These are phyloP conservation scores for Apteryx owenii DNA, from an alignment of 2,113 vertebrate species.

Conservation along the genomic window DNA sequence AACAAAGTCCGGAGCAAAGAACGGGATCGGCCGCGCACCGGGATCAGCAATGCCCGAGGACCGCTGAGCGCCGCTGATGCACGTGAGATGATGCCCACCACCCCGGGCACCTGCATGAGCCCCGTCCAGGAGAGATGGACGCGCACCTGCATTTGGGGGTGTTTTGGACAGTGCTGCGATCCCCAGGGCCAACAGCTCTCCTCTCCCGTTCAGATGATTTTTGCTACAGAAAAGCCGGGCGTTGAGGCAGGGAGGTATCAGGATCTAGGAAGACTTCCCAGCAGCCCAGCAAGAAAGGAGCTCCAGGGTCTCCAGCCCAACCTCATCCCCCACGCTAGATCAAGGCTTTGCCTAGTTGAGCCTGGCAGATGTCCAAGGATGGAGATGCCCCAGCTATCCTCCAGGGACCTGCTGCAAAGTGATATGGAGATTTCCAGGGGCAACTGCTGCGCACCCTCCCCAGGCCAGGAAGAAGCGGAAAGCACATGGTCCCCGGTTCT, in stretches of 20 bases:
- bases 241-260: neutral
- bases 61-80: accelerated
- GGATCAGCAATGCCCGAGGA: neutral
- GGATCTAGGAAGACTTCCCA: neutral
- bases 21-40: neutral
- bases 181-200: neutral
- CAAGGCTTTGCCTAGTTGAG: neutral
- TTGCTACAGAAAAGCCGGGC: neutral
- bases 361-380: neutral
- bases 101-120: accelerated
- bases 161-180: neutral
- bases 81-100: neutral
- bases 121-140: neutral
- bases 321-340: accelerated
- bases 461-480: neutral
- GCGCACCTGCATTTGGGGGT: accelerated
- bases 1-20: neutral
- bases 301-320: accelerated
- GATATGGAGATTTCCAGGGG: neutral
- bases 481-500: neutral
- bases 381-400: neutral
- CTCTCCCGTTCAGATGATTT: neutral
- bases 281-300: neutral
- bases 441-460: neutral
- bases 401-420: neutral